phyloP scores from a whole-genome alignment of 2,113 vertebrate genomes.

The Columba livia region DNA sequence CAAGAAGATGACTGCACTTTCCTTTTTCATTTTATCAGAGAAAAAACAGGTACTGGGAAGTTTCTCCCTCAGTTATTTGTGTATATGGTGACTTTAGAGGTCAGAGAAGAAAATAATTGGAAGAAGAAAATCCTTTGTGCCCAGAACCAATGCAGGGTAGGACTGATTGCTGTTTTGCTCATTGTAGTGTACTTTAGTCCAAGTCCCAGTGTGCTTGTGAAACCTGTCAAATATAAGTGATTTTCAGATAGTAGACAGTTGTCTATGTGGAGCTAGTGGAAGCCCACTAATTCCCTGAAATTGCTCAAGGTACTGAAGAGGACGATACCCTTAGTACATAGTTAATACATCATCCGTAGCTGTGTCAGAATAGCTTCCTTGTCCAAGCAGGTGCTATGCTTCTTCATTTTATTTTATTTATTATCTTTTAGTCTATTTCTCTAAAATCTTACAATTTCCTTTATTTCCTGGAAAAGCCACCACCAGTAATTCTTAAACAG shows the following conservation, averaged over 20 bases:
- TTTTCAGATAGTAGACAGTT: not conserved
- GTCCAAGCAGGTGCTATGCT: fast-evolving
- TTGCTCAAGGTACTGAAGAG: not conserved
- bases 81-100: not conserved
- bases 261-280: not conserved
- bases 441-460: not conserved
- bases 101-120: not conserved
- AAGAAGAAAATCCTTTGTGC: not conserved
- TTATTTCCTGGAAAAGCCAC: not conserved
- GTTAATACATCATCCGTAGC: not conserved
- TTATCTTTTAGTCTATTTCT: not conserved
- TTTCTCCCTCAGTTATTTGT: not conserved
- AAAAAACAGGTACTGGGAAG: not conserved
- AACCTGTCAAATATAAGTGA: not conserved
- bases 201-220: not conserved
- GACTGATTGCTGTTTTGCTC: not conserved
- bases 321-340: not conserved
- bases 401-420: not conserved
- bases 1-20: not conserved
- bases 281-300: not conserved
- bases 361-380: not conserved
- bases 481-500: not conserved
- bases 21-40: not conserved
- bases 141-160: not conserved
- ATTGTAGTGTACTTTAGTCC: not conserved